Evolutionary conservation across 2,113 vertebrate genomes (phyloP), one percentile per base, ranked within the genome.

Genomic region (Clarias magur): DNA sequence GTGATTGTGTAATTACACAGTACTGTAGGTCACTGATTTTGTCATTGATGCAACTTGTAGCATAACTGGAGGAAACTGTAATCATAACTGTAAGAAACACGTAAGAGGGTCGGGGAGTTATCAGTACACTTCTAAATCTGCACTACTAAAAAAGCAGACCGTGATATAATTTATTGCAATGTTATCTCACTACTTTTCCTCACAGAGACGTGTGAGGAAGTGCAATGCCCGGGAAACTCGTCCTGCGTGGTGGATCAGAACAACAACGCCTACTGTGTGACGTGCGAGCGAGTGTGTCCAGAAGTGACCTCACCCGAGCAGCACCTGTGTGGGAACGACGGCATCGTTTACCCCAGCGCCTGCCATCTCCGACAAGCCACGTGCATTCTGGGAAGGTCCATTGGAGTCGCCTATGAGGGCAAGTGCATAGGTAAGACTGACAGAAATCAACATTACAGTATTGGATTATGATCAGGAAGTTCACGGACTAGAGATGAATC

Each of bases 251-350:
- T 97, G 89, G 97, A 97, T 86, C 97, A 97, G 93, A 96, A 95
- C 84, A 97, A 96, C 88, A 97, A 97, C 0, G 97, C 97, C 88
- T 96, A 97, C 93, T 97, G 97, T 0, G 97, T 97, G 92, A 97
- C 94, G 0, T 97, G 97, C 84, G 96, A 97, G 91, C 94, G 94
- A n/a, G 93, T 96, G 90, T 97, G 97, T 90, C 96, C 96, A 0
- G 96, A 97, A 86, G 95, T 95, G 57, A 93, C 95, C 30, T 96
- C 94, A 17, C 93, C 94, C 0, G 97, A 97, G 17, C 96, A 97
- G 88, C 95, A 96, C 90, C 95, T 97, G 88, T 97, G 97, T 0
- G 97, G 96, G 68, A 97, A 97, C 2, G 96, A 97, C 0, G 97
- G 96, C 54, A 94, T 96, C 83, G 96, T 96, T n/a, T 97, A 97